Percentiles rank a stretch among this genome's conserved stretches.
Conservation (phyloP, 2,888 invertebrate genomes). For the Biston stratarius region DNA sequence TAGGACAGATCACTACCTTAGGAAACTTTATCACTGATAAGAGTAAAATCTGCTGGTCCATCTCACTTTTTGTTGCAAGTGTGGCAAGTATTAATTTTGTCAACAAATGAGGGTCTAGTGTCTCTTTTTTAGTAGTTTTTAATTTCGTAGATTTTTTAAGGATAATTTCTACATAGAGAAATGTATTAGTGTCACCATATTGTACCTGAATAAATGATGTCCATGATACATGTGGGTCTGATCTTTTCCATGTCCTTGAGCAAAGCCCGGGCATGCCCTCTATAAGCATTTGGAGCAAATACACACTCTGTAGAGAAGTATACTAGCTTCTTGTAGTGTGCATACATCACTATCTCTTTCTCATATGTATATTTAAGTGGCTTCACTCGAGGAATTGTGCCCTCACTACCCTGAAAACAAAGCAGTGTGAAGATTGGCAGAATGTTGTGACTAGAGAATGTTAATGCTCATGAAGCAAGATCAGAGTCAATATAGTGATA, state of each 20-base stretch:
- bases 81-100: too few relatives aligned
- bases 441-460: neutral
- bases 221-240: constrained; percentile 96
- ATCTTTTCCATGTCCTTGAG: constrained; percentile 98
- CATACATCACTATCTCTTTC: constrained; percentile 99
- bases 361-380: constrained; percentile 99
- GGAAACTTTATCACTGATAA: too few relatives aligned
- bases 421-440: neutral
- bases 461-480: neutral
- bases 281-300: constrained; percentile 99
- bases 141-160: too few relatives aligned
- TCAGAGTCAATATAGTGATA: neutral
- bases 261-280: constrained; percentile 95
- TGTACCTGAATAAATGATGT: constrained; percentile 95
- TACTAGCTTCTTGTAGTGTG: constrained; percentile 97
- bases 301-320: constrained; percentile 99
- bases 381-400: constrained; percentile 96
- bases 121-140: too few relatives aligned
- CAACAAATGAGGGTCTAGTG: too few relatives aligned
- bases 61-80: too few relatives aligned
- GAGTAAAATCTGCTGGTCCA: too few relatives aligned
- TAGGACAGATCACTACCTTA: too few relatives aligned
- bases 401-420: constrained; percentile 89
- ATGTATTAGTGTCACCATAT: too few relatives aligned
- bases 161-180: too few relatives aligned